Percentiles rank a stretch among this genome's conserved stretches.
Conservation (phyloP, 1,140 invertebrate species). For the Lepidurus packardi region DNA sequence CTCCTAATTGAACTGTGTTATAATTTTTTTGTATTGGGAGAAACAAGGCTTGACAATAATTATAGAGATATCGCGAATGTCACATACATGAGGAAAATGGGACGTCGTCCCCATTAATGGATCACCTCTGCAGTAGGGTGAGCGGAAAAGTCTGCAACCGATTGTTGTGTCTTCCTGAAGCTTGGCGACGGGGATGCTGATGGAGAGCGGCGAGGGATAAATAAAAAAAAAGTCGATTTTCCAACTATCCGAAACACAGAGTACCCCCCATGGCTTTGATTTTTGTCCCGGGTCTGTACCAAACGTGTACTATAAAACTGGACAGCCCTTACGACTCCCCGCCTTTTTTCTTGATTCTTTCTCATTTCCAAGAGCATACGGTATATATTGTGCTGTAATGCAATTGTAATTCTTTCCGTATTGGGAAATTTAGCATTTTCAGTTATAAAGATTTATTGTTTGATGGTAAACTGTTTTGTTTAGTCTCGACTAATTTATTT, state of each 20-base stretch:
- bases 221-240: slow-evolving; percentile 6
- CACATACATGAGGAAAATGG: slow-evolving; percentile 9
- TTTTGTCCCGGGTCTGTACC: not conserved
- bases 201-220: not conserved
- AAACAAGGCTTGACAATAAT: slow-evolving; percentile 11
- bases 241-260: not conserved
- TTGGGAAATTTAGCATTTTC: slow-evolving; percentile 1
- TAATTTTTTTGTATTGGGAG: not conserved
- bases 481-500: not conserved
- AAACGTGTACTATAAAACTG: not conserved
- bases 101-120: slow-evolving; percentile 10
- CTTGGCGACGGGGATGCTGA: slow-evolving; percentile 8
- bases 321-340: not conserved
- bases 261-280: slow-evolving; percentile 2
- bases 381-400: not conserved
- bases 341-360: not conserved
- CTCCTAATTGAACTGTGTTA: not conserved
- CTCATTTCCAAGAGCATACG: not conserved
- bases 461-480: not conserved
- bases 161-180: slow-evolving; percentile 22
- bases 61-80: not conserved
- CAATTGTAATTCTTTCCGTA: too few relatives aligned
- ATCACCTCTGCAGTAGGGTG: not conserved
- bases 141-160: slow-evolving; percentile 16
- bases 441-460: slow-evolving; percentile 12